Evolutionary conservation across 2,113 vertebrate species (phyloP), one percentile per base, ranked within the genome.

Genomic region (Malurus melanocephalus): DNA sequence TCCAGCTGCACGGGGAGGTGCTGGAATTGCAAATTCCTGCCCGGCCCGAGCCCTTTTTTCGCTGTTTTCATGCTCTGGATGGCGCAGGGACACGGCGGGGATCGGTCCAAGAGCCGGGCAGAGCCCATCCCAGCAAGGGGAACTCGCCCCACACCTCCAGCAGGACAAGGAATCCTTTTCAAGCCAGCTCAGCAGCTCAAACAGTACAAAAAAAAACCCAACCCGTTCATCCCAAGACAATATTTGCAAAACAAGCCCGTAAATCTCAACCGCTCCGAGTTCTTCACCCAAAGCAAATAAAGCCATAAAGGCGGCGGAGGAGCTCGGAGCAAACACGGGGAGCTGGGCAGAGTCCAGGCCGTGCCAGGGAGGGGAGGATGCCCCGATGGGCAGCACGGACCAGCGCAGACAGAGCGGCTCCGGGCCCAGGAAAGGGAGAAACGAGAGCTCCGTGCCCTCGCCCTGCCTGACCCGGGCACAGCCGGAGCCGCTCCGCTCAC

Each of bases 241-340:
- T 55, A 38, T 89, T 92, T 85, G 75, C 67, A 62, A 45, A 91
- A n/a, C 90, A 73, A 22, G 51, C 59, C 85, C 38, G 55, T 93
- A 92, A 85, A 91, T 13, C 55, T 48, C 75, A 55, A 27, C 43
- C 14, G 60, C 55, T 8, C 13, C 0, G 6, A 59, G 32, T 4
- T 52, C 42, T 73, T 89, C 48, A 9, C 43, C 17, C 62, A 57
- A 26, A 48, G 72, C 64, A 94, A 94, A 89, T 1, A 85, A 68
- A 2, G 24, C 42, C 48, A 48, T 56, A 86, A 93, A 89, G 7
- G 6, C 32, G 5, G 22, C 3, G 2, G 45, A 65, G 23, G 22
- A 92, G 80, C 61, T 48, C 33, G 5, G 62, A 19, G 62, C 59
- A 75, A 92, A 79, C 53, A 77, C 2, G 13, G 38, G 9, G 30